phyloP scores from a whole-genome alignment of 2,113 vertebrate species.

The Neolamprologus sp. region DNA sequence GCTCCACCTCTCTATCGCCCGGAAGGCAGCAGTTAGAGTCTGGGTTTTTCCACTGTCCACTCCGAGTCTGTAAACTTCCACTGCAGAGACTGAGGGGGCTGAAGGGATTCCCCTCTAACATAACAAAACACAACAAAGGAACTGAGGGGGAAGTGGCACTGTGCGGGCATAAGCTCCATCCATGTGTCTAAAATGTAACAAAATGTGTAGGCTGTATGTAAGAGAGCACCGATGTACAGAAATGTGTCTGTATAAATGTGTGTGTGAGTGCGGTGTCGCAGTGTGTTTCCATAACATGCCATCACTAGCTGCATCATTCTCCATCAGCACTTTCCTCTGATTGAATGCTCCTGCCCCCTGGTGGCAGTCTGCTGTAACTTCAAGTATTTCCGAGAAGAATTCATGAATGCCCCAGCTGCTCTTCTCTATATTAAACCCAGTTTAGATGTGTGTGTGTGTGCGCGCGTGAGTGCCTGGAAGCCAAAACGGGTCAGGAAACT shows the following conservation, averaged over 20 bases:
- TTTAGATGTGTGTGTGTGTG: background rate
- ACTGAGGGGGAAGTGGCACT: background rate
- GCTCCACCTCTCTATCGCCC: background rate
- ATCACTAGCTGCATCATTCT: slow-evolving; percentile 24
- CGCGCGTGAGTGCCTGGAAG: background rate
- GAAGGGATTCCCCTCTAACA: slow-evolving; percentile 13
- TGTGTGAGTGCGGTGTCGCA: background rate
- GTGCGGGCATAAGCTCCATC: background rate
- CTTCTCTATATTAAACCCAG: background rate
- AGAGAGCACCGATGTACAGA: background rate
- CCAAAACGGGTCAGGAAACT: background rate
- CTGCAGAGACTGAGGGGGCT: slow-evolving; percentile 4
- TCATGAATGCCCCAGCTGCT: background rate
- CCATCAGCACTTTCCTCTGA: background rate
- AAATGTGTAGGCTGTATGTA: background rate
- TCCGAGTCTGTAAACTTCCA: slow-evolving; percentile 56
- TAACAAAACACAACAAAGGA: background rate
- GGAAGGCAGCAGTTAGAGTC: slow-evolving; percentile 9
- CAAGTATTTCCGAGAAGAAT: background rate
- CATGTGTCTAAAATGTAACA: background rate
- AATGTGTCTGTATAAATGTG: background rate
- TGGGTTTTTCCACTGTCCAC: slow-evolving; percentile 62
- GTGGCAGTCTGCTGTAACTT: background rate
- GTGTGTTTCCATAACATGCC: background rate
- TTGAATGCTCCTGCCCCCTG: background rate